phyloP scores from a whole-genome alignment of 2,797 vertebrate species.

The Zalophus californianus region DNA sequence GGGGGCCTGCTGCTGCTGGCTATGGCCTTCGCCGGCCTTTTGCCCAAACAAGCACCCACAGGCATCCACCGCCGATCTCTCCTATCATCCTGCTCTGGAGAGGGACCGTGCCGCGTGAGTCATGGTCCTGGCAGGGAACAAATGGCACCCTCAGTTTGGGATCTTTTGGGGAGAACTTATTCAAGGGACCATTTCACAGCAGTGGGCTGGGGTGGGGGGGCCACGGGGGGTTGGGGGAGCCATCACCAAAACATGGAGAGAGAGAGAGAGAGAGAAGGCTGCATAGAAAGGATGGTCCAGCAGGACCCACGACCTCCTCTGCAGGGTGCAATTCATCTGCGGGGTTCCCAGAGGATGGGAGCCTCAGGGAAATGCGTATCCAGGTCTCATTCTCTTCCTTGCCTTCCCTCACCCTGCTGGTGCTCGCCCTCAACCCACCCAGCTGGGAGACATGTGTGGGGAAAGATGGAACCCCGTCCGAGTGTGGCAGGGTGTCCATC shows the following conservation, averaged over 20 bases:
- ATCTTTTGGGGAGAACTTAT: not conserved
- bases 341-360: not conserved
- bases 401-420: not conserved
- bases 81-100: not conserved
- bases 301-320: not conserved
- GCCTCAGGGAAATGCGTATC: not conserved
- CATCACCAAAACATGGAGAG: not conserved
- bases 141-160: not conserved
- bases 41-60: not conserved
- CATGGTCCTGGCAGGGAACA: not conserved
- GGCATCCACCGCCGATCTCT: not conserved
- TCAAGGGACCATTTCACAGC: not conserved
- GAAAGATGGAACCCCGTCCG: not conserved
- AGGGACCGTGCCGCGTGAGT: not conserved
- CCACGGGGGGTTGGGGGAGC: fast-evolving
- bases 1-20: not conserved
- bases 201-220: not conserved
- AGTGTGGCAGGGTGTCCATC: not conserved
- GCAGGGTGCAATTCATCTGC: not conserved
- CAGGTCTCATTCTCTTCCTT: not conserved
- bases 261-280: not conserved
- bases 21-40: not conserved
- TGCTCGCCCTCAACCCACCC: not conserved
- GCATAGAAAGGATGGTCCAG: not conserved
- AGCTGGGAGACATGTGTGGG: not conserved